These are phyloP conservation scores for Hypercompe scribonia DNA, from an alignment of 2,888 invertebrate species.

Conservation along the genomic window DNA sequence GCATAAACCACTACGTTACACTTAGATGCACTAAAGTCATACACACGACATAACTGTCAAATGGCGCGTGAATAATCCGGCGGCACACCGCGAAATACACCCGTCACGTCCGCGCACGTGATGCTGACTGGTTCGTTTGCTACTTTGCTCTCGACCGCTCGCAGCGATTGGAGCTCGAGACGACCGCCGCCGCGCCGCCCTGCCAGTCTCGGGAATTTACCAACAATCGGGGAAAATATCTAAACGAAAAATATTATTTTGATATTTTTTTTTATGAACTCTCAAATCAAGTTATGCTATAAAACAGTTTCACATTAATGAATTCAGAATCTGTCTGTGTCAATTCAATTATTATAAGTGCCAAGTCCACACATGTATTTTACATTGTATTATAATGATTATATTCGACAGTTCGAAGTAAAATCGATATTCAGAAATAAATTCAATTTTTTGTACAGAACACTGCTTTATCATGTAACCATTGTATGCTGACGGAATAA, in stretches of 20 bases:
- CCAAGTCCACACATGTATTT: background rate
- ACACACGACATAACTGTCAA: conserved; percentile 80
- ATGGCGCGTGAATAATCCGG: conserved; percentile 79
- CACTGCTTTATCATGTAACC: conserved; percentile 19
- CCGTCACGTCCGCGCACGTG: conserved; percentile 78
- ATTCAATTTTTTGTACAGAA: conserved; percentile 29
- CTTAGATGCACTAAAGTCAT: conserved; percentile 75
- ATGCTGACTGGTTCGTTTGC: conserved; percentile 82
- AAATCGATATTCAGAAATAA: conserved; percentile 41
- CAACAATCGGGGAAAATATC: conserved; percentile 55
- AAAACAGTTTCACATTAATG: background rate
- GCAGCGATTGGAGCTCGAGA: conserved; percentile 69
- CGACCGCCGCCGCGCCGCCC: conserved; percentile 62
- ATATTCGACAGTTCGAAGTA: background rate
- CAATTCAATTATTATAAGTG: conserved; percentile 3
- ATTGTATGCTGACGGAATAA: conserved; percentile 48
- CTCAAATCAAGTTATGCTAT: background rate
- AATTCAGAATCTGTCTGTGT: background rate
- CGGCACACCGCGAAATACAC: conserved; percentile 61
- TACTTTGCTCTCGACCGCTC: conserved; percentile 58
- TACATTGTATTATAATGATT: background rate
- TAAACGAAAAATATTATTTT: conserved; percentile 4
- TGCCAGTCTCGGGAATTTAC: conserved; percentile 68
- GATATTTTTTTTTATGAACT: background rate
- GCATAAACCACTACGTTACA: conserved; percentile 77